Evolutionary conservation across 1,140 invertebrate species (phyloP).

Genomic region (Danaus plexippus): DNA sequence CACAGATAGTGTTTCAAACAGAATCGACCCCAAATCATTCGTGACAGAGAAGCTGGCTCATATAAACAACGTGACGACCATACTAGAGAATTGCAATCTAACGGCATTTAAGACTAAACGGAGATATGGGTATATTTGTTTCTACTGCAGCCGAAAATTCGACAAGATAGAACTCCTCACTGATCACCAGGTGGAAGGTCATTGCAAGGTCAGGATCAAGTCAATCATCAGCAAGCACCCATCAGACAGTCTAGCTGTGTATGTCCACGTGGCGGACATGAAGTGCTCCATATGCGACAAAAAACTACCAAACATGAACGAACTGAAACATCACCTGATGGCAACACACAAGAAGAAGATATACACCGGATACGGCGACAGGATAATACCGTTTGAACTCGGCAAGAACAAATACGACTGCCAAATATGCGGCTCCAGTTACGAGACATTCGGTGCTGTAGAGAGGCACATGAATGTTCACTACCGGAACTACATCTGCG

Average conservation of each 20-base stretch:
- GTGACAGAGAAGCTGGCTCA: conserved; percentile 28
- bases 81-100: conserved; percentile 37
- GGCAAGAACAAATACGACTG: conserved; percentile 31
- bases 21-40: conserved; percentile 14
- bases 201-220: conserved; percentile 28
- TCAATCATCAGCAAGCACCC: conserved; percentile 25
- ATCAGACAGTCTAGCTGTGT: conserved; percentile 29
- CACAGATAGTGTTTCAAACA: conserved; percentile 12
- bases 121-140: conserved; percentile 27
- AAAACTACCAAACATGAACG: conserved; percentile 24
- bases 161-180: conserved; percentile 24
- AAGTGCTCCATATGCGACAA: conserved; percentile 35
- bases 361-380: conserved; percentile 29
- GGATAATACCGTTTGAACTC: conserved; percentile 36
- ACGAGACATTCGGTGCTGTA: conserved; percentile 35
- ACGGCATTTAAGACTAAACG: conserved; percentile 35
- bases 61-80: conserved; percentile 24
- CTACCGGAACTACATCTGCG: conserved; percentile 46
- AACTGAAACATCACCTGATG: conserved; percentile 35
- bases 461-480: conserved; percentile 50
- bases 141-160: conserved; percentile 31
- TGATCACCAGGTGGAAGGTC: conserved; percentile 27
- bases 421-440: conserved; percentile 32
- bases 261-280: conserved; percentile 34
- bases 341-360: conserved; percentile 30